Conservation (phyloP, 2,888 invertebrate genomes). For the Tipula confusa region DNA sequence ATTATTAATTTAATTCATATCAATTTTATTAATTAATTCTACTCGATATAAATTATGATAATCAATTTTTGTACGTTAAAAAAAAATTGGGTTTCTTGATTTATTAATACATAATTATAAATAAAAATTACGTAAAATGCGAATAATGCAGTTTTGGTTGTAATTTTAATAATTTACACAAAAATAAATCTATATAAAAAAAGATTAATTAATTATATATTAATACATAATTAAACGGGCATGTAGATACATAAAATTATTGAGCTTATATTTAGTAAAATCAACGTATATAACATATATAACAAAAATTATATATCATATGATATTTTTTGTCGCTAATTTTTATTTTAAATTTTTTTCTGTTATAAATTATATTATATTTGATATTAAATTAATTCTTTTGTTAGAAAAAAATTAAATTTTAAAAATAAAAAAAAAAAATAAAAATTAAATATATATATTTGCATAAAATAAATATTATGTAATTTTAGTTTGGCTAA, state of each 20-base stretch:
- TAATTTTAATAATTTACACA: neutral
- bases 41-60: neutral
- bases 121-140: neutral
- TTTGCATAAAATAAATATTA: neutral
- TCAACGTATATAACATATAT: neutral
- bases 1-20: neutral
- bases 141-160: neutral
- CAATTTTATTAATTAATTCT: neutral
- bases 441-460: neutral
- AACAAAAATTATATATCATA: neutral
- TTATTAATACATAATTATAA: no score
- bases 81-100: neutral
- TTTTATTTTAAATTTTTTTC: neutral
- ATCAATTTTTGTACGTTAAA: neutral
- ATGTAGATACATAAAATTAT: neutral
- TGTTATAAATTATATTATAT: neutral
- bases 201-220: neutral
- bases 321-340: conserved; percentile 20
- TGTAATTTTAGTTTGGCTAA: no score
- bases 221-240: neutral
- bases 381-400: conserved; percentile 25
- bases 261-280: conserved; percentile 3
- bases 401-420: conserved; percentile 14
- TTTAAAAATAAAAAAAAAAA: conserved; percentile 14
- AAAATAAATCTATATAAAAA: no score